A percentile compares a stretch with the other conserved stretches of the same genome.
Evolutionary conservation across 2,797 vertebrate genomes (phyloP).

Genomic region (Miichthys miiuy): DNA sequence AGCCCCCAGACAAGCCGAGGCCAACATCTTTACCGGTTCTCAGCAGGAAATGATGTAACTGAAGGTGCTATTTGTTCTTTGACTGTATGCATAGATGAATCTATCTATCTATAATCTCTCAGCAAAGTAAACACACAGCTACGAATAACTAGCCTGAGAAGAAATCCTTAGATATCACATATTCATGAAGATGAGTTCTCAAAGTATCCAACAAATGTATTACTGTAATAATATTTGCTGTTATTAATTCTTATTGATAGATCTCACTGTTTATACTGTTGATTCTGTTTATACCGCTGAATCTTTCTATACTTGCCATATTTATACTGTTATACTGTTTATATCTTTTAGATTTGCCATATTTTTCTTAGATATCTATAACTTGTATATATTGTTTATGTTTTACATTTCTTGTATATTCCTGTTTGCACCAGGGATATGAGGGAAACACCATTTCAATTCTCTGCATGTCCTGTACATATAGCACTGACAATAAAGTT

Average conservation of each 20-base stretch:
- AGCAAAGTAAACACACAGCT: not conserved
- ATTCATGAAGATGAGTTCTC: not conserved
- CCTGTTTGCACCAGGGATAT: too few species aligned
- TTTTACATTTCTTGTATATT: too few species aligned
- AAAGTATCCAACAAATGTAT: not conserved
- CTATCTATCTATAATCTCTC: not conserved
- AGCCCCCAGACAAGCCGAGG: not conserved
- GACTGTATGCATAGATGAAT: not conserved
- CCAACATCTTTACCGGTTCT: not conserved
- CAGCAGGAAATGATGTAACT: conserved; percentile 28
- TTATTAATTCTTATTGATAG: not conserved
- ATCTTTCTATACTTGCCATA: too few species aligned
- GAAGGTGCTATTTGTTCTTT: not conserved
- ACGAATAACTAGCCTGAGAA: not conserved
- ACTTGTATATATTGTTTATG: too few species aligned
- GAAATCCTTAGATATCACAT: not conserved
- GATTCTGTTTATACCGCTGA: too few species aligned
- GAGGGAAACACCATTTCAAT: too few species aligned
- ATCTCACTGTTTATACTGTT: too few species aligned
- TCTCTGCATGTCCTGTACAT: too few species aligned
- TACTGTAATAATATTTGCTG: not conserved
- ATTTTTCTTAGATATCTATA: too few species aligned
- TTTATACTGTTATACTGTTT: too few species aligned
- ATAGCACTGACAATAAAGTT: too few species aligned
- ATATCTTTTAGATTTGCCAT: too few species aligned